Evolutionary conservation across 2,888 invertebrate species (phyloP).

Genomic region (Pandemis corylana): DNA sequence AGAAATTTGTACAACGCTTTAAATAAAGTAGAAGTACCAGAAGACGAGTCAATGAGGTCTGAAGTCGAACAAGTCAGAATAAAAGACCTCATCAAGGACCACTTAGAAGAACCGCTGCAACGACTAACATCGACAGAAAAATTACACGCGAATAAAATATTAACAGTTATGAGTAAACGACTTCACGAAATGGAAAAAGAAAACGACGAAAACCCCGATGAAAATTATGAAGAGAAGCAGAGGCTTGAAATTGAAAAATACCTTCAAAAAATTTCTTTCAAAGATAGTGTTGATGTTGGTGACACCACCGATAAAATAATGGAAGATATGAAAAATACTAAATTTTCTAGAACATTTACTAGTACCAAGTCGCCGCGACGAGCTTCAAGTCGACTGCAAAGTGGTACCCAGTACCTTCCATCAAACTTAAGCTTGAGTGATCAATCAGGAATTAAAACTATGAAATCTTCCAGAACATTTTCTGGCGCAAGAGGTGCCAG

Average conservation of each 20-base stretch:
- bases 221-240: conserved; percentile 47
- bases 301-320: conserved; percentile 50
- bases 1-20: conserved; percentile 57
- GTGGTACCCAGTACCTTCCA: not conserved
- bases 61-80: conserved; percentile 59
- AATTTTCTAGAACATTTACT: conserved; percentile 50
- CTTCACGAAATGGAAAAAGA: conserved; percentile 60
- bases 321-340: conserved; percentile 50
- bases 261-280: conserved; percentile 56
- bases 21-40: conserved; percentile 56
- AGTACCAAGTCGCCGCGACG: not conserved
- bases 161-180: conserved; percentile 55
- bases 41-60: conserved; percentile 55
- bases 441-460: not conserved
- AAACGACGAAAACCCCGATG: conserved; percentile 44
- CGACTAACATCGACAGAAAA: conserved; percentile 47
- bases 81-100: conserved; percentile 59
- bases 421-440: not conserved
- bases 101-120: conserved; percentile 56
- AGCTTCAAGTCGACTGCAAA: not conserved
- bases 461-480: not conserved
- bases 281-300: conserved; percentile 43
- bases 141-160: conserved; percentile 54
- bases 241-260: conserved; percentile 56
- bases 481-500: not conserved